Evolutionary conservation across 2,797 vertebrate genomes (phyloP), one percentile per base, ranked within the genome.

Genomic region (Rhynchonycteris naso): DNA sequence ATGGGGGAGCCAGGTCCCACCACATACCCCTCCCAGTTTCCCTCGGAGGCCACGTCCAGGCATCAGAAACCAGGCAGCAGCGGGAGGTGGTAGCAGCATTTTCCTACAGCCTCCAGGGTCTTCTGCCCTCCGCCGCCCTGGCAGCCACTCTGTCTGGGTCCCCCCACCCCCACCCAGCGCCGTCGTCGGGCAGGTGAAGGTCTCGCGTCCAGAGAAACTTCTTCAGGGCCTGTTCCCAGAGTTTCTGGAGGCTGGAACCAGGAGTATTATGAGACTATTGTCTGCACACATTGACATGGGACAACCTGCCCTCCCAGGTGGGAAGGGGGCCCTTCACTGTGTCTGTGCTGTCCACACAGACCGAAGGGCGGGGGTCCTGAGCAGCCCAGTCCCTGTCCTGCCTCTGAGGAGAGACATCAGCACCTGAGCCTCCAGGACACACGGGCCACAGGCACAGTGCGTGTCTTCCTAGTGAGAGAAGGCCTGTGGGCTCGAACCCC

Each of bases 401-500:
- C 75, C 11, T 15, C 38, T 4, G 26, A 54, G 18, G 22, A 5
- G 7, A n/a, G 68, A 24, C 22, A 3, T 7, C 5, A 7, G 9
- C 12, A 5, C 14, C 10, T 1, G 10, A 71, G 59, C 35, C 5
- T 24, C 35, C 52, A 24, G 84, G 72, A 22, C 6, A 1, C 5
- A 28, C 1, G 61, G 43, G 16, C n/a, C 3, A 1, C 1, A 2
- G 21, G 2, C 0, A 1, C 6, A 0, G 2, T 24, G 13, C 11
- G 0, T 3, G 3, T 12, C 38, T 18, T 19, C 52, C 13, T 54
- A 0, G 54, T 2, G 35, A 52, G 38, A 26, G 58, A 22, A 43
- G 43, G 43, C 43, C 3, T 24, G 58, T 59, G 52, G 14, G 16
- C 58, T 59, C 3, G 22, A 24, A 59, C 58, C 52, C 58, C 22